Conservation (phyloP, 2,113 vertebrate species). For the Orycteropus afer region DNA sequence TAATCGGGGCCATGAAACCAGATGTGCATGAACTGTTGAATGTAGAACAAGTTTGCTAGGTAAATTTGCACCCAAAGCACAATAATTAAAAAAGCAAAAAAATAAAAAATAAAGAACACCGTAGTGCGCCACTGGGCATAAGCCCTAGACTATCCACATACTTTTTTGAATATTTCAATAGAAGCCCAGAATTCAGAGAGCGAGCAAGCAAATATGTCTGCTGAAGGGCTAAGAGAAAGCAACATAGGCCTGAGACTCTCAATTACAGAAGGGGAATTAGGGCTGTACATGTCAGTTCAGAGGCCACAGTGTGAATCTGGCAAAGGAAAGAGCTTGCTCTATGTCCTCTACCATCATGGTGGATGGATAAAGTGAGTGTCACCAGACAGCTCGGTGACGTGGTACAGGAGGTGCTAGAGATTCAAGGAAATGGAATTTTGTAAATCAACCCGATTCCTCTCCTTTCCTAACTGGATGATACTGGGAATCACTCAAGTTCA, state of each 20-base stretch:
- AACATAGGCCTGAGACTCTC: slow-evolving; percentile 41
- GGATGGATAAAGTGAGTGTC: neutral
- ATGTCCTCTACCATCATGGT: neutral
- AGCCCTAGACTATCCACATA: neutral
- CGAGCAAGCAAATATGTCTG: neutral
- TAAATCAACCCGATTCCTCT: neutral
- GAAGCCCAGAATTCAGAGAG: neutral
- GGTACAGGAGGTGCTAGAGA: neutral
- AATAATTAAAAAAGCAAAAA: no score
- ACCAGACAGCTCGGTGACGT: neutral
- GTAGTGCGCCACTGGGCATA: neutral
- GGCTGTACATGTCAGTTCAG: neutral
- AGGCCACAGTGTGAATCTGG: neutral
- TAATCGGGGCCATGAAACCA: no score
- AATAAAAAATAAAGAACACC: no score
- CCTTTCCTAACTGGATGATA: neutral
- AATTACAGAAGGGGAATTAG: neutral
- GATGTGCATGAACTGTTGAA: no score
- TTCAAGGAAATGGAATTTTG: neutral
- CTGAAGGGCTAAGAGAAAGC: slow-evolving; percentile 38
- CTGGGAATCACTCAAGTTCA: neutral
- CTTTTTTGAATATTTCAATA: neutral
- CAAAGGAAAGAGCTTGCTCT: neutral
- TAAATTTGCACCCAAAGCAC: no score
- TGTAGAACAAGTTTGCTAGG: no score